Conservation (phyloP, 2,113 vertebrate species). For the Pyxicephalus adspersus region DNA sequence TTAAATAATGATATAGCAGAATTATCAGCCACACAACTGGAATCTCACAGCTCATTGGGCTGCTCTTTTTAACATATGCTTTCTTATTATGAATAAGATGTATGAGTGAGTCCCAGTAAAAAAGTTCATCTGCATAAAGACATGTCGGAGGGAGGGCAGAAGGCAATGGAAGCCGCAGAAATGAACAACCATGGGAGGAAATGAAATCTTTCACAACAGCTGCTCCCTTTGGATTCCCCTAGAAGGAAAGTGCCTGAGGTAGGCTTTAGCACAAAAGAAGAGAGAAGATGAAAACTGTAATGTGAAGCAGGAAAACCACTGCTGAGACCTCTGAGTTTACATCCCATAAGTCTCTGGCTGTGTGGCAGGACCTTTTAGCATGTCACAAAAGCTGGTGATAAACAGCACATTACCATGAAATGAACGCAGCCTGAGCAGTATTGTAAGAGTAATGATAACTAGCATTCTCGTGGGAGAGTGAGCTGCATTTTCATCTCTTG, state of each 20-base stretch:
- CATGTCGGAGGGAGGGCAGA: slow-evolving; percentile 59
- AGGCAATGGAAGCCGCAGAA: slow-evolving; percentile 52
- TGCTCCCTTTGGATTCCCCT: slow-evolving; percentile 85
- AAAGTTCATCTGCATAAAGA: slow-evolving; percentile 79
- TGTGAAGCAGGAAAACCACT: slow-evolving; percentile 85
- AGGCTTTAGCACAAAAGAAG: slow-evolving; percentile 83
- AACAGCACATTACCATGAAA: slow-evolving; percentile 83
- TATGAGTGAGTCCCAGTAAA: slow-evolving; percentile 64
- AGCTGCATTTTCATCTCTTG: slow-evolving; percentile 72
- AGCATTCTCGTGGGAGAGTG: slow-evolving; percentile 73
- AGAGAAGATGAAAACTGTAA: slow-evolving; percentile 84
- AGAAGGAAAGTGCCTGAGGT: slow-evolving; percentile 85
- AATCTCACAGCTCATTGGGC: not conserved
- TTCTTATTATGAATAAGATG: slow-evolving; percentile 65
- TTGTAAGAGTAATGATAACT: slow-evolving; percentile 79
- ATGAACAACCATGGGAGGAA: slow-evolving; percentile 78
- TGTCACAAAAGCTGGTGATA: slow-evolving; percentile 78
- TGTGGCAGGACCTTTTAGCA: slow-evolving; percentile 82
- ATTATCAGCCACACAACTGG: not conserved
- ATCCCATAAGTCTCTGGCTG: slow-evolving; percentile 71
- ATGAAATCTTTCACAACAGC: slow-evolving; percentile 81
- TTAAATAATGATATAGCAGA: not conserved
- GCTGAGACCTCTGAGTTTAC: slow-evolving; percentile 76
- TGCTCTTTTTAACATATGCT: slow-evolving; percentile 40
- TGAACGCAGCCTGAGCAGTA: slow-evolving; percentile 74